Percentiles rank a stretch among this genome's conserved stretches.
phyloP scores from a whole-genome alignment of 2,797 vertebrate species.

The Zalophus californianus region DNA sequence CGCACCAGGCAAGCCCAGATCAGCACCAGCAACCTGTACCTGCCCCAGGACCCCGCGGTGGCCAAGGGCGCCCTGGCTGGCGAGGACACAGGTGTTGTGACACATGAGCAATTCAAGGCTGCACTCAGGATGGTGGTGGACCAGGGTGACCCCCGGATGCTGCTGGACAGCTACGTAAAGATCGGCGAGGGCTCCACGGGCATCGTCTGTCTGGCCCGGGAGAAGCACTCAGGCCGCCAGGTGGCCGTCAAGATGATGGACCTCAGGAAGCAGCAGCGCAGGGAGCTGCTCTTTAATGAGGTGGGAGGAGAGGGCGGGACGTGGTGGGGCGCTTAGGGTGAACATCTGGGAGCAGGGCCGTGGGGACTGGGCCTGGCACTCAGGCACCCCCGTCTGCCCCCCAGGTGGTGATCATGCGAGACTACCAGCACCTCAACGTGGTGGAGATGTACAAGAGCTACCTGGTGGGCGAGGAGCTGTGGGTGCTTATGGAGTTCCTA shows the following conservation, averaged over 20 bases:
- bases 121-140: conserved; percentile 99
- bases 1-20: conserved; percentile 95
- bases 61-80: conserved; percentile 87
- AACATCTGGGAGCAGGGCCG: accelerated
- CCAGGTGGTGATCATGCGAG: conserved; percentile 99
- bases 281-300: conserved; percentile 99
- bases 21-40: conserved; percentile 94
- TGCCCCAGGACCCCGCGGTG: conserved; percentile 89
- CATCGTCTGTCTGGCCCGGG: conserved; percentile 97
- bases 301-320: conserved; percentile 81
- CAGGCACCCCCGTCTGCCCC: background rate
- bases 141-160: conserved; percentile 95
- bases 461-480: conserved; percentile 98
- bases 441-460: conserved; percentile 99
- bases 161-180: conserved; percentile 98
- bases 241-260: conserved; percentile 99
- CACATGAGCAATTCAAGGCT: conserved; percentile 98
- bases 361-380: background rate
- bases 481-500: conserved; percentile 99
- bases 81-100: conserved; percentile 95
- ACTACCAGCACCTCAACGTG: conserved; percentile 98
- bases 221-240: conserved; percentile 97
- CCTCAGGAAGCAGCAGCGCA: conserved; percentile 96
- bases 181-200: conserved; percentile 98
- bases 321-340: accelerated